Conservation (phyloP, 35 echinoderm and acorn worm species). For the Chiridota heheva region DNA sequence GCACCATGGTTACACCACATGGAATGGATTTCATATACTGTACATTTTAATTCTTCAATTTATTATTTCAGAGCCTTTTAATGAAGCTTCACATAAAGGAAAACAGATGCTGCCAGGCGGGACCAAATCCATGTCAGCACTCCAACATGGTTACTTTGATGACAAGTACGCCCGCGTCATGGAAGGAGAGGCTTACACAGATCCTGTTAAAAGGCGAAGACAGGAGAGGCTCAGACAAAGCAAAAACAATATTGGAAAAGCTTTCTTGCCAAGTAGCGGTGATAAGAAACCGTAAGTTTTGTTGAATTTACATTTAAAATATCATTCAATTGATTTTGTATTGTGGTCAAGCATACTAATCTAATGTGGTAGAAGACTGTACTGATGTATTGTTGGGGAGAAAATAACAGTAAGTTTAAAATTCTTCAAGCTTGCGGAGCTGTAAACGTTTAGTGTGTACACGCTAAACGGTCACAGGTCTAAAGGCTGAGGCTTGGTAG, state of each 20-base stretch:
- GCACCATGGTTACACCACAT: too few species aligned
- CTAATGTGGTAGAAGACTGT: too few species aligned
- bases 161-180: slow-evolving; percentile 86
- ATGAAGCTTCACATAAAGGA: slow-evolving; percentile 75
- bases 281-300: slow-evolving; percentile 93
- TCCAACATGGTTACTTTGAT: slow-evolving; percentile 89
- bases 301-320: neutral
- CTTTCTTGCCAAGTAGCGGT: slow-evolving; percentile 95
- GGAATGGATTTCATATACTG: neutral
- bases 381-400: too few species aligned
- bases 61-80: slow-evolving; percentile 70
- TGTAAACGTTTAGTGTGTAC: too few species aligned
- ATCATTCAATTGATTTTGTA: too few species aligned
- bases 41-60: neutral
- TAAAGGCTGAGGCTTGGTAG: too few species aligned
- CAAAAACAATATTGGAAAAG: slow-evolving; percentile 91
- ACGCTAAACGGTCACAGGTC: too few species aligned
- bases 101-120: slow-evolving; percentile 99
- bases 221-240: slow-evolving; percentile 71
- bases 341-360: too few species aligned
- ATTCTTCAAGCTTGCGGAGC: too few species aligned
- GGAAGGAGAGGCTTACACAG: slow-evolving; percentile 89
- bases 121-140: slow-evolving; percentile 72
- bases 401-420: too few species aligned
- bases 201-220: slow-evolving; percentile 88